Evolutionary conservation across 2,797 vertebrate genomes (phyloP).

Genomic region (Amazona finschi): DNA sequence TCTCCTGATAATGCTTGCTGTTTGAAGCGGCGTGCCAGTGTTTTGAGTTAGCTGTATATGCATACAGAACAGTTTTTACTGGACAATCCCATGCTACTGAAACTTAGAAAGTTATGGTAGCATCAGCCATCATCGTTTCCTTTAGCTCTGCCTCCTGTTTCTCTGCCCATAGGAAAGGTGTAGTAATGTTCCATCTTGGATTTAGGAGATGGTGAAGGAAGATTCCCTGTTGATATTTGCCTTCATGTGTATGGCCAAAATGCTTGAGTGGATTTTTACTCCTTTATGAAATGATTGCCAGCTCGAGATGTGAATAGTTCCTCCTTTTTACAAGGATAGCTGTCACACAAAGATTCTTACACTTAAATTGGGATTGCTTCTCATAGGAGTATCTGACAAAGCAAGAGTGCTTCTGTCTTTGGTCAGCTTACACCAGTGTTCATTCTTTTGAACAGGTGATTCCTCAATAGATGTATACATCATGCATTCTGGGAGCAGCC

Average conservation of each 20-base stretch:
- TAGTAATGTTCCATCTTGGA: background rate
- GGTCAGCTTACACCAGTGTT: constrained; percentile 34
- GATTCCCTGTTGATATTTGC: background rate
- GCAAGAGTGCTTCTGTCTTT: background rate
- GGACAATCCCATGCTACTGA: background rate
- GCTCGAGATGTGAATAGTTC: background rate
- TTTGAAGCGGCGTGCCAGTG: background rate
- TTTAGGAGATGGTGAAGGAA: background rate
- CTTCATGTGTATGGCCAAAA: background rate
- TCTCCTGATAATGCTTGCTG: background rate
- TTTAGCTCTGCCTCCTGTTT: background rate
- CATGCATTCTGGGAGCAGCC: constrained; percentile 89
- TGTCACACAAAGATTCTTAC: background rate
- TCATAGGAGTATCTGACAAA: background rate
- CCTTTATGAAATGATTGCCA: background rate
- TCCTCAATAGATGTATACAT: constrained; percentile 87
- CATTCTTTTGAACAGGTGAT: constrained; percentile 78
- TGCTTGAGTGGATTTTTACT: background rate
- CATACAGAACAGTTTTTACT: background rate
- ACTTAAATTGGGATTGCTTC: background rate
- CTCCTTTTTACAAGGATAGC: background rate
- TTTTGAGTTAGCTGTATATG: background rate
- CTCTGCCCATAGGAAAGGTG: background rate
- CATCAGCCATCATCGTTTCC: background rate
- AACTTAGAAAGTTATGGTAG: background rate